phyloP scores from a whole-genome alignment of 92 coral and sea anemone species.

The Siderastrea siderea region DNA sequence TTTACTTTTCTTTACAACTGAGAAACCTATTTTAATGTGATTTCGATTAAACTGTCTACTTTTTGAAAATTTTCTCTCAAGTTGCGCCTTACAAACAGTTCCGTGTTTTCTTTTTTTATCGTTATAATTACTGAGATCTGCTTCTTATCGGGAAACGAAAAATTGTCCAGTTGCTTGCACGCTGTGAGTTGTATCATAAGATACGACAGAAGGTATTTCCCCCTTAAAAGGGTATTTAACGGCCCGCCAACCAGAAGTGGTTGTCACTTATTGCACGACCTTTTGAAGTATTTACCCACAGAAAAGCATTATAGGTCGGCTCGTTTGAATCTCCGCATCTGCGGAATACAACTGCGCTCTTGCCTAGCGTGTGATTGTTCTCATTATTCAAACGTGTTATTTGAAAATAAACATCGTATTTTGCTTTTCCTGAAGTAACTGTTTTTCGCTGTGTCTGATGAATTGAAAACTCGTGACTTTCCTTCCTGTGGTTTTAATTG shows the following conservation, averaged over 20 bases:
- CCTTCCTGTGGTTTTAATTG: conserved; percentile 62
- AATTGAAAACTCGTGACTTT: conserved; percentile 21
- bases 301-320: conserved; percentile 51
- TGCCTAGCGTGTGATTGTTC: conserved; percentile 48
- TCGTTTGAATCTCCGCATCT: conserved; percentile 46
- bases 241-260: conserved; percentile 48
- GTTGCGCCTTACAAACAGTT: conserved; percentile 4
- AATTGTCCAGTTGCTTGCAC: conserved; percentile 14
- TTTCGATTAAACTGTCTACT: conserved; percentile 1
- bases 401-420: conserved; percentile 44
- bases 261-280: conserved; percentile 38
- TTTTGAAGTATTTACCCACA: conserved; percentile 52
- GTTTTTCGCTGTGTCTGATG: conserved; percentile 22
- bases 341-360: conserved; percentile 40
- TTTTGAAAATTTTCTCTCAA: neutral
- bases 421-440: conserved; percentile 50
- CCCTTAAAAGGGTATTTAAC: conserved; percentile 57
- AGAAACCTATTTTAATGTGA: neutral
- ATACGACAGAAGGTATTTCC: conserved; percentile 20
- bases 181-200: conserved; percentile 20
- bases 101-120: neutral
- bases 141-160: conserved; percentile 12
- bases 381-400: conserved; percentile 18
- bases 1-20: neutral
- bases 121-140: conserved; percentile 5